Percentiles rank a stretch among this genome's conserved stretches.
These are phyloP conservation scores for Zosterops pallidus DNA, from an alignment of 2,113 vertebrate genomes.

Conservation along the genomic window DNA sequence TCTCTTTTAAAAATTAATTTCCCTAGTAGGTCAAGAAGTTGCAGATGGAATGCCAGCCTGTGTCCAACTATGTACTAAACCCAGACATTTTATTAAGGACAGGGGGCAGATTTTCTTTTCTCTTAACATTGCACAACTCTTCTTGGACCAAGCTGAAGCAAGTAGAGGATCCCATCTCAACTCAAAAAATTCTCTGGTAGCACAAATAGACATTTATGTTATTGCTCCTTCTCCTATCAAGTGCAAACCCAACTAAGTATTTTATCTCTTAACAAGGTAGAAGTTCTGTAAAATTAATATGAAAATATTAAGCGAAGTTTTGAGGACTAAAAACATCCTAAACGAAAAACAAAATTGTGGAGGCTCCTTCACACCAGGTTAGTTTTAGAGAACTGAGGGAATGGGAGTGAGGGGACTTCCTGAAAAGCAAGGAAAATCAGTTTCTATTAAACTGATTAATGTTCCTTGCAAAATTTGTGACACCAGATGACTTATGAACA, in stretches of 20 bases:
- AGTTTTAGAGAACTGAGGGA: neutral
- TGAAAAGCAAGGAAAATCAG: slow-evolving; percentile 41
- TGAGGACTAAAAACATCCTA: neutral
- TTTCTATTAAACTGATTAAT: slow-evolving; percentile 62
- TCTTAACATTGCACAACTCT: neutral
- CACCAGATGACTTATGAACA: slow-evolving; percentile 58
- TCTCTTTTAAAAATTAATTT: neutral
- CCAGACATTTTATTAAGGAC: neutral
- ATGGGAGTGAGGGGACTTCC: neutral
- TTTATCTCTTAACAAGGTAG: neutral
- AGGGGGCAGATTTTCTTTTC: neutral
- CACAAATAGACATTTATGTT: neutral
- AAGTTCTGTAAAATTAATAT: neutral
- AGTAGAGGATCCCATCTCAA: neutral
- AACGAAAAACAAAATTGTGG: neutral
- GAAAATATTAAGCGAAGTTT: neutral
- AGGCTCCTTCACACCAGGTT: neutral
- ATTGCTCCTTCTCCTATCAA: neutral
- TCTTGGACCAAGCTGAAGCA: neutral
- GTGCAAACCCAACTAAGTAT: neutral
- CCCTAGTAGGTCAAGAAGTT: neutral
- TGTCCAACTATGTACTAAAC: neutral
- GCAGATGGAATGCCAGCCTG: neutral
- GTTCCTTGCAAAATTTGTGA: slow-evolving; percentile 50
- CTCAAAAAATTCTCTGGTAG: neutral